phyloP scores from a whole-genome alignment of 2,888 invertebrate genomes.

The Lepidocyrtoides sp. region DNA sequence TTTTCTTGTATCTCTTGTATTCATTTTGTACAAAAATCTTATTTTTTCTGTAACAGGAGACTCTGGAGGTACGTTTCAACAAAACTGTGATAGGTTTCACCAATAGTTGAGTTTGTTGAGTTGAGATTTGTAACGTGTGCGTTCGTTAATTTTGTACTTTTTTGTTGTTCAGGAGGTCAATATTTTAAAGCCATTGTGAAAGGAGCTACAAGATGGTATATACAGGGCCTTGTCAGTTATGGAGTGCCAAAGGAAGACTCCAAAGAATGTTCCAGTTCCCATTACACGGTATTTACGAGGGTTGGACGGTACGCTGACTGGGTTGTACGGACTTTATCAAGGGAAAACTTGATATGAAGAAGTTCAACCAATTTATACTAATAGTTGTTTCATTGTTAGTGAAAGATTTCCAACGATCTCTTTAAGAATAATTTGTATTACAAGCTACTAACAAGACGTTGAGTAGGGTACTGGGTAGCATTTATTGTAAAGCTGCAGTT shows the following conservation, averaged over 20 bases:
- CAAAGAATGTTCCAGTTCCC: slow-evolving; percentile 82
- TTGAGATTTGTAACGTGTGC: slow-evolving; percentile 88
- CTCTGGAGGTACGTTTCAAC: slow-evolving; percentile 87
- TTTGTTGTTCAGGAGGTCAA: slow-evolving; percentile 87
- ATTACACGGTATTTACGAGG: slow-evolving; percentile 85
- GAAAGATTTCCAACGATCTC: background rate
- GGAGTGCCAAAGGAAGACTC: slow-evolving; percentile 86
- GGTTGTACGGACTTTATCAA: slow-evolving; percentile 84
- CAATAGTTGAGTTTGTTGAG: too few species aligned
- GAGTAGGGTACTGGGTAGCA: background rate
- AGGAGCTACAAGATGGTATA: slow-evolving; percentile 86
- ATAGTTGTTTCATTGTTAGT: background rate
- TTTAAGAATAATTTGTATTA: background rate
- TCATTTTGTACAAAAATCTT: background rate
- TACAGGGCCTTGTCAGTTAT: slow-evolving; percentile 87
- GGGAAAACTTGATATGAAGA: slow-evolving; percentile 83
- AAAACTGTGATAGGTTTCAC: too few species aligned
- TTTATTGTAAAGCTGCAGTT: too few species aligned
- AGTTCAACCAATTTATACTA: background rate
- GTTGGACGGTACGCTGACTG: slow-evolving; percentile 85
- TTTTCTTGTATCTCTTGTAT: background rate
- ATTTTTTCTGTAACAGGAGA: slow-evolving; percentile 63
- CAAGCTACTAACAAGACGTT: background rate
- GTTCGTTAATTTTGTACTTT: too few species aligned
- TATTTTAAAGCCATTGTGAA: slow-evolving; percentile 87